Percentiles rank a stretch among this genome's conserved stretches.
Evolutionary conservation across 1,140 invertebrate species (phyloP).

Genomic region (Lepidurus couesii): DNA sequence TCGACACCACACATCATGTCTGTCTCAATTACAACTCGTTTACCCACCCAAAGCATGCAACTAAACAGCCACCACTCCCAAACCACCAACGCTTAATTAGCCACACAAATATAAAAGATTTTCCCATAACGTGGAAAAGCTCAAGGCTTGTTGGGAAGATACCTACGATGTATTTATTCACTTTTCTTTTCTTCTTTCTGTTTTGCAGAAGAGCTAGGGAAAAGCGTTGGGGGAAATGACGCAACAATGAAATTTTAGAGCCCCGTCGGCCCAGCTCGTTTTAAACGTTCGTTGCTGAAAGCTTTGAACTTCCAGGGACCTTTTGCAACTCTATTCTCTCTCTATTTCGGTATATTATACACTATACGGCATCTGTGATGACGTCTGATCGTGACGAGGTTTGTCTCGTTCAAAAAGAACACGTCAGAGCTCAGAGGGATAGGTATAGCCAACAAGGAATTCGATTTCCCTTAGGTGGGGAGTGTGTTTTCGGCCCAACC

Average conservation of each 20-base stretch:
- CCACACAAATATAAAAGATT: background rate
- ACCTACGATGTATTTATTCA: no score
- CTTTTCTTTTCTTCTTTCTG: no score
- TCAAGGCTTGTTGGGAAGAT: no score
- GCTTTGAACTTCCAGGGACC: background rate
- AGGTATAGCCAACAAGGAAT: background rate
- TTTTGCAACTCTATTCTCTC: background rate
- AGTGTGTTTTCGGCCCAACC: no score
- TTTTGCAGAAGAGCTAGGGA: no score
- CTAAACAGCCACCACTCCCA: background rate
- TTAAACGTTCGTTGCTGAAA: background rate
- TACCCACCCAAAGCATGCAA: background rate
- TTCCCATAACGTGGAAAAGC: no score
- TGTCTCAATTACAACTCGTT: conserved; percentile 19
- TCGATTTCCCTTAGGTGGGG: no score
- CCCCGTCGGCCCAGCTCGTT: background rate
- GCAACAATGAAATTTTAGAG: no score
- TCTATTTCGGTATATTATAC: background rate
- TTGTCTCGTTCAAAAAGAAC: background rate
- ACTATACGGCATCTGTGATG: background rate
- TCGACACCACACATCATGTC: conserved; percentile 16
- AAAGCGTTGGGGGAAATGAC: no score
- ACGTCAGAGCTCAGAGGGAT: background rate
- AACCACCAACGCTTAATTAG: conserved; percentile 8
- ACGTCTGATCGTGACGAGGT: background rate